Base-by-base conservation (phyloP, 2,888 invertebrate species). In the Perizoma affinitatum region DNA sequence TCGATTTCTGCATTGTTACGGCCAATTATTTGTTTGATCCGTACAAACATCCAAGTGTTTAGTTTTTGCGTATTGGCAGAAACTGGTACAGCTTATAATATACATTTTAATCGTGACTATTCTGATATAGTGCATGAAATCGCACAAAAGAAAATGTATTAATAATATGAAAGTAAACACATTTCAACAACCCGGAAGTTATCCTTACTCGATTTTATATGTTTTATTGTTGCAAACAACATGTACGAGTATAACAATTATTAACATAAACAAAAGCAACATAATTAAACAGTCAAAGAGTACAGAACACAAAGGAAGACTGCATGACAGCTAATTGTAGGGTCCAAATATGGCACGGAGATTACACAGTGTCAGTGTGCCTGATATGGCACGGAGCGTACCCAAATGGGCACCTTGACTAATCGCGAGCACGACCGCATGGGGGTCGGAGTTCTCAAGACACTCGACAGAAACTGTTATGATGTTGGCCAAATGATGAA, bases 321-420 rank as follows among this genome's bases (percentile, higher is more conserved):
- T 22, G 69, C 73, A 83, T 83, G 87, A 87, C 86, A 84, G 83
- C 80, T 88, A 88, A 89, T 88, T 87, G 86, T 80, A 72, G 73
- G 58, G 73, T 75, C 80, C 88, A 76, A 83, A 88, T 82, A 88
- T 78, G 90, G 90, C 66, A 72, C 73, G 70, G 72, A 84, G 85
- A 88, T 89, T 84, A 84, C 79, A 82, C 74, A 82, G 82, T 81
- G 86, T 76, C 78, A 76, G 74, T 71, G 60, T 54, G 70, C 80
- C 86, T 78, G 82, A 83, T 88, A 86, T 79, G 82, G 84, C 72
- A 70, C 69, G 70, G 72, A 74, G 59, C 65, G 61, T 55, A 71
- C 82, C 75, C 75, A 84, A 85, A 87, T 84, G 86, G 86, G 78
- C 75, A 83, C 85, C 88, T 86, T 88, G 87, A 90, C 89, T 90